A percentile compares a stretch with the other conserved stretches of the same genome.
phyloP scores from a whole-genome alignment of 2,797 vertebrate genomes.

The Malacoctenus gilli region DNA sequence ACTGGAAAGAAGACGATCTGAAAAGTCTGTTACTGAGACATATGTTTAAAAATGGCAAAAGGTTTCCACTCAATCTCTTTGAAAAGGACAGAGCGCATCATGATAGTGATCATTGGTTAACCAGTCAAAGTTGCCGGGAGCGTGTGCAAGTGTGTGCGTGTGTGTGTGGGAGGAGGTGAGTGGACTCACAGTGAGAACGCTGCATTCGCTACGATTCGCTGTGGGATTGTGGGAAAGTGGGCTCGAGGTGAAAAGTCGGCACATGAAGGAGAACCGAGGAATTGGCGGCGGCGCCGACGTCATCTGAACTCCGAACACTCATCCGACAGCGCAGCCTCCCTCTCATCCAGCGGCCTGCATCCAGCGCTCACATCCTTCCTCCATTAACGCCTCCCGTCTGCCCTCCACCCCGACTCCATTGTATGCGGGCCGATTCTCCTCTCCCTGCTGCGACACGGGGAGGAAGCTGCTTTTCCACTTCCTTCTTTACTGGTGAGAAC shows the following conservation, averaged over 20 bases:
- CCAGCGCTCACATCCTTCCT: conserved; percentile 59
- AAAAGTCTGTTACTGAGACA: too few relatives aligned
- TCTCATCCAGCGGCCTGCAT: conserved; percentile 37
- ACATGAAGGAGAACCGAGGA: conserved; percentile 8
- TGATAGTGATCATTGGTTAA: too few relatives aligned
- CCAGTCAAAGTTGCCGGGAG: too few relatives aligned
- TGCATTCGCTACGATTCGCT: too few relatives aligned
- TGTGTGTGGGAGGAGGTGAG: neutral
- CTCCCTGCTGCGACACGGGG: conserved; percentile 53
- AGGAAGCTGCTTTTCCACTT: conserved; percentile 80
- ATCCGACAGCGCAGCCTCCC: conserved; percentile 24
- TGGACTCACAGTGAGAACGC: too few relatives aligned
- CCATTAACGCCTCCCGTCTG: conserved; percentile 49
- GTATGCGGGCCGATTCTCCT: conserved; percentile 57
- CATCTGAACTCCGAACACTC: conserved; percentile 23
- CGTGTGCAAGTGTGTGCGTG: too few relatives aligned
- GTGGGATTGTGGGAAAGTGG: conserved; percentile 40
- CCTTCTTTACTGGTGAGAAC: conserved; percentile 75
- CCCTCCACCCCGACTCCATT: conserved; percentile 64
- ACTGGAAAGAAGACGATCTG: too few relatives aligned
- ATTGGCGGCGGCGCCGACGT: conserved; percentile 17
- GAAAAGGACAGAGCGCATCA: too few relatives aligned
- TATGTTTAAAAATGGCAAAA: too few relatives aligned
- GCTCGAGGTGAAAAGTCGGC: conserved; percentile 18
- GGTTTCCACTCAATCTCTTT: too few relatives aligned